Conservation (phyloP, 2,797 vertebrate genomes). For the Rhodeus uyekii region DNA sequence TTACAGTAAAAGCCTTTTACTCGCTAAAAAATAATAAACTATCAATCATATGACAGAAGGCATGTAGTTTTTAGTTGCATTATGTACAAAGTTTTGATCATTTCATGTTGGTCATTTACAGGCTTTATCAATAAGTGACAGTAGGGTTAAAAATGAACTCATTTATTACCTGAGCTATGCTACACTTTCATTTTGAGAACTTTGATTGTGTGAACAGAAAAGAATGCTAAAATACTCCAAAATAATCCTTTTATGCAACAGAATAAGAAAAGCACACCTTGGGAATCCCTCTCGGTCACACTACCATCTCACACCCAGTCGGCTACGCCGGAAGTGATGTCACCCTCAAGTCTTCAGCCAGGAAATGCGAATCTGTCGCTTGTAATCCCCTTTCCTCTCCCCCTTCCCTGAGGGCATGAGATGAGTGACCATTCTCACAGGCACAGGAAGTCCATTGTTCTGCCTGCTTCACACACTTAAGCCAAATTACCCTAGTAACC, state of each 20-base stretch:
- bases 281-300: conserved; percentile 21
- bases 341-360: conserved; percentile 62
- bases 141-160: background rate
- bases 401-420: conserved; percentile 50
- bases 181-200: background rate
- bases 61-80: background rate
- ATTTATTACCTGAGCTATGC: background rate
- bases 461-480: conserved; percentile 42
- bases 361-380: conserved; percentile 52
- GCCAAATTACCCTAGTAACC: conserved; percentile 37
- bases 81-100: too few species aligned
- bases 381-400: conserved; percentile 40
- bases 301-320: conserved; percentile 44
- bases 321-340: conserved; percentile 64
- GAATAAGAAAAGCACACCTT: conserved; percentile 28
- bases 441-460: conserved; percentile 64
- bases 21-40: background rate
- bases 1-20: too few species aligned
- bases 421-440: conserved; percentile 38
- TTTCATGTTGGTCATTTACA: background rate
- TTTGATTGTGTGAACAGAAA: conserved; percentile 45
- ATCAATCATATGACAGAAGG: background rate
- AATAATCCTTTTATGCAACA: conserved; percentile 8
- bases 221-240: background rate
- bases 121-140: background rate